These are phyloP conservation scores for Octomys mimax DNA, from an alignment of 2,797 vertebrate species.

Conservation along the genomic window DNA sequence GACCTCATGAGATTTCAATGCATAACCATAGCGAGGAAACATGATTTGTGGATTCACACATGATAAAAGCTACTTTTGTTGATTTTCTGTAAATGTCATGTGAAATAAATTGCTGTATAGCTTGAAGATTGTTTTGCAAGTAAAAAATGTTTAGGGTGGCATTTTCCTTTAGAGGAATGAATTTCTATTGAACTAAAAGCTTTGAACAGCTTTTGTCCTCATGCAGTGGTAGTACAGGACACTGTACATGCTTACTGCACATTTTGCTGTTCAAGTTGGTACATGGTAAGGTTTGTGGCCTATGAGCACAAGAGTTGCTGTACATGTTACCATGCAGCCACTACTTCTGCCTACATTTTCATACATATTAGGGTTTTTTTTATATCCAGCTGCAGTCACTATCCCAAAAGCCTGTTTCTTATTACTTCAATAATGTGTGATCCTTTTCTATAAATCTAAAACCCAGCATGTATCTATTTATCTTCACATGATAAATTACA, in stretches of 20 bases:
- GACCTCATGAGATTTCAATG: conserved; percentile 58
- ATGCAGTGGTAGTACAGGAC: conserved; percentile 34
- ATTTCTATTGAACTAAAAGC: conserved; percentile 75
- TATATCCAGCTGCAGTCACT: conserved; percentile 26
- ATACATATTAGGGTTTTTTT: background rate
- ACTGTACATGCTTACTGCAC: background rate
- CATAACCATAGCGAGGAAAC: conserved; percentile 43
- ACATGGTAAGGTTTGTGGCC: conserved; percentile 53
- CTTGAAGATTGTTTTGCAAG: conserved; percentile 76
- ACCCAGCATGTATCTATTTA: conserved; percentile 42
- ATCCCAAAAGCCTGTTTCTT: conserved; percentile 49
- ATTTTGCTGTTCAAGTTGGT: conserved; percentile 50
- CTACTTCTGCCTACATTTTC: conserved; percentile 39
- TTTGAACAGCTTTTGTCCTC: conserved; percentile 57
- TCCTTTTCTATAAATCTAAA: conserved; percentile 59
- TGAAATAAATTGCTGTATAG: conserved; percentile 68
- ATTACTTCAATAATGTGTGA: conserved; percentile 23
- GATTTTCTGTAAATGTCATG: conserved; percentile 67
- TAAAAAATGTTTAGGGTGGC: conserved; percentile 66
- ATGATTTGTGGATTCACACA: conserved; percentile 77
- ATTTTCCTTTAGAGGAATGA: conserved; percentile 70
- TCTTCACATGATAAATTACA: conserved; percentile 22
- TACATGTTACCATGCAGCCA: conserved; percentile 6
- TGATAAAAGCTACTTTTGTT: conserved; percentile 79
- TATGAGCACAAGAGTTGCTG: conserved; percentile 25